Evolutionary conservation across 2,113 vertebrate genomes (phyloP).

Genomic region (Excalfactoria chinensis): DNA sequence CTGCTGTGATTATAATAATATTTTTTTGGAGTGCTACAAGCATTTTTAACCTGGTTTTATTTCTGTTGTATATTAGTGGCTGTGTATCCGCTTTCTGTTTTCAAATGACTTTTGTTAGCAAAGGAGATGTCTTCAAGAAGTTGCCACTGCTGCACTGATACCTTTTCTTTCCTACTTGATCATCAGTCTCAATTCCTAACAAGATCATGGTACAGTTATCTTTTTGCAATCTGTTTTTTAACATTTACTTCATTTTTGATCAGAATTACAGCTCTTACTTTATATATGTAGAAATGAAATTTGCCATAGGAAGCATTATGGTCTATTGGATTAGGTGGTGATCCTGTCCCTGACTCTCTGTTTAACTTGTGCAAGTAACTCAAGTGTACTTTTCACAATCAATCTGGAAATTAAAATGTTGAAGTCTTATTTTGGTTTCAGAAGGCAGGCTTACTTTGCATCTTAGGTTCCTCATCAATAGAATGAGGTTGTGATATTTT

Average conservation of each 20-base stretch:
- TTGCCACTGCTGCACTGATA: not conserved
- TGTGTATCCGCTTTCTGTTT: not conserved
- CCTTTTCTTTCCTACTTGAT: not conserved
- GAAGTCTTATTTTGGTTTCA: conserved; percentile 5
- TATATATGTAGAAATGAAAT: not conserved
- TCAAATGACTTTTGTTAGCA: not conserved
- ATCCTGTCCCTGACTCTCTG: conserved; percentile 11
- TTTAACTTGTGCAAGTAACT: not conserved
- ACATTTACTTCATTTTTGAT: not conserved
- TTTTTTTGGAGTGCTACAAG: not conserved
- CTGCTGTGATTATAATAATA: not conserved
- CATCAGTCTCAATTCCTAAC: not conserved
- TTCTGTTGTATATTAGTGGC: not conserved
- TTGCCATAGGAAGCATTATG: not conserved
- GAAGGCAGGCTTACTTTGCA: not conserved
- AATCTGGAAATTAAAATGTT: not conserved
- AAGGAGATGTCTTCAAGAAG: not conserved
- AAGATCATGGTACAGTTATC: not conserved
- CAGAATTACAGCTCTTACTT: not conserved
- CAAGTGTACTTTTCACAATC: conserved; percentile 5
- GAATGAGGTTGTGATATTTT: not conserved
- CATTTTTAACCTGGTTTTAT: not conserved
- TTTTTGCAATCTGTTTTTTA: not conserved
- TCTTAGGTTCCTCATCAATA: not conserved
- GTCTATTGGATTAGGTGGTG: conserved; percentile 30